Base-by-base conservation (phyloP, 2,113 vertebrate genomes). In the Lagenorhynchus albirostris region DNA sequence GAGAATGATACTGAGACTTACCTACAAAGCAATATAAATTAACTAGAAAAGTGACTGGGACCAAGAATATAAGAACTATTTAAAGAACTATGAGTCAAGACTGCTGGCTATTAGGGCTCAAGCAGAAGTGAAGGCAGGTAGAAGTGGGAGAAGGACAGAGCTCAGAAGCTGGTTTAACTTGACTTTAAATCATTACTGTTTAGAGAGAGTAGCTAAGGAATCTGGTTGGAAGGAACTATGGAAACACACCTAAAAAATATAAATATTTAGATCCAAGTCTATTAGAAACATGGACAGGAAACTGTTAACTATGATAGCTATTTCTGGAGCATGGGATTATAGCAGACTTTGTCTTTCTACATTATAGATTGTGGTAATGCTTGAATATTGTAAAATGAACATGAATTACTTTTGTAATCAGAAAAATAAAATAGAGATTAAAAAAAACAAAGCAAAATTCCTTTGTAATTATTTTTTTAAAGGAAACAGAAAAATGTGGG, bases 381-480 rank as follows among this genome's bases (percentile, higher is more conserved):
- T 41, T 91, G 65, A 84, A 44, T 73, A 82, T 23, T 89, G 1
- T 60, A 70, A 85, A 97, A 90, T 88, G 53, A 90, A 87, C 8
- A 50, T n/a, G 15, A 81, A 92, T 41, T n/a, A 77, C 41, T 76
- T 91, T 47, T 63, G 13, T 70, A 90, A 33, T 50, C 25, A 88
- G 36, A 94, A 90, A 91, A 96, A 83, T 17, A 60, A 83, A 36
- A 58, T 1, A 14, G 23, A 93, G 47, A 87, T 58, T 62, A 71
- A 84, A 94, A 89, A 89, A 88, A 84, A 77, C 20, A 92, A 86
- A 77, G 41, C 29, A 87, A 87, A 95, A 90, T 62, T 88, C 18
- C 85, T 87, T 36, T 83, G 6, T 74, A 77, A 63, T 76, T 82
- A 20, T 81, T 77, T 83, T 77, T 92, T 81, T 53, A 91, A 74